These are phyloP conservation scores for Percina caprodes DNA, from an alignment of 2,113 vertebrate genomes.

Conservation along the genomic window DNA sequence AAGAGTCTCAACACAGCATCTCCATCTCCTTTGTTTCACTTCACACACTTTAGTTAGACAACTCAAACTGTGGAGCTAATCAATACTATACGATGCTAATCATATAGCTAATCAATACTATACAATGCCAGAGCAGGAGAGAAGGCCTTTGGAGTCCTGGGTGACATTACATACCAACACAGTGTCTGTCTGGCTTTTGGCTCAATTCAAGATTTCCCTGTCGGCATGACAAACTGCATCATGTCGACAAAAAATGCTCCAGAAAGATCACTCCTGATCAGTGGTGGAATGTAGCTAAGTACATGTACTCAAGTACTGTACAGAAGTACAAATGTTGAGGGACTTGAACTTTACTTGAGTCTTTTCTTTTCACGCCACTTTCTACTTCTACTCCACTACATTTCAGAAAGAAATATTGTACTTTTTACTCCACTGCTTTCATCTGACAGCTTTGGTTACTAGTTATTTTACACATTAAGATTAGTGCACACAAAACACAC, in stretches of 20 bases:
- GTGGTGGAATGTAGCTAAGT: no score
- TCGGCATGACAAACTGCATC: not conserved
- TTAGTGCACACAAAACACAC: no score
- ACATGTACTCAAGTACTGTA: no score
- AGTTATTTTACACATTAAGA: no score
- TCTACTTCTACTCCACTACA: no score
- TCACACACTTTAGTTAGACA: not conserved
- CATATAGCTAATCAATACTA: not conserved
- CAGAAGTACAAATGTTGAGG: no score
- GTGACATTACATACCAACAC: not conserved
- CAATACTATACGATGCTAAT: not conserved
- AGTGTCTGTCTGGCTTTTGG: not conserved
- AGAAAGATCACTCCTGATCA: not conserved
- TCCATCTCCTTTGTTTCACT: slow-evolving; percentile 31
- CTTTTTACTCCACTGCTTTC: no score
- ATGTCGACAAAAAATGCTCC: not conserved
- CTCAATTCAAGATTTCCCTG: not conserved
- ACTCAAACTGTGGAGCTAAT: slow-evolving; percentile 8
- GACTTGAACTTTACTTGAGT: no score
- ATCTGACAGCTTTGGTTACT: no score
- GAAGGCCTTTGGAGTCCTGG: not conserved
- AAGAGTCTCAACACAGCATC: slow-evolving; percentile 39
- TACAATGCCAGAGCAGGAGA: not conserved
- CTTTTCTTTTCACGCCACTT: no score
- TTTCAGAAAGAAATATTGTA: no score